Evolutionary conservation across 2,797 vertebrate species (phyloP).

Genomic region (Channallabes apus): DNA sequence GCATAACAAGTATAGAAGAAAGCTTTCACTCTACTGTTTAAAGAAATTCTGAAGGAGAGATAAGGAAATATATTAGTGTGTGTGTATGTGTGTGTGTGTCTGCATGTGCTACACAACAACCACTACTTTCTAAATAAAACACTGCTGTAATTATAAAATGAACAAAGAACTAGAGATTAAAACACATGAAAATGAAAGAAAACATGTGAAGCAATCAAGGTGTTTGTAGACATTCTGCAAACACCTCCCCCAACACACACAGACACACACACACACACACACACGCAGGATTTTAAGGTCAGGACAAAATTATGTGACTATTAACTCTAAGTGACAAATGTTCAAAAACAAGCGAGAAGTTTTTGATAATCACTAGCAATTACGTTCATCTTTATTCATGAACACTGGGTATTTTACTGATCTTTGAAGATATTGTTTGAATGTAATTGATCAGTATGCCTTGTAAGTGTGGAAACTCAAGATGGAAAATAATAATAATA

Average conservation of each 20-base stretch:
- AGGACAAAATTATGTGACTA: constrained; percentile 27
- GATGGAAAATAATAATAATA: constrained; percentile 36
- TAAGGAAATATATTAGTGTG: background rate
- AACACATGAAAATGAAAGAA: constrained; percentile 73
- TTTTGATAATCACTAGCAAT: background rate
- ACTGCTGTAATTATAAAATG: constrained; percentile 78
- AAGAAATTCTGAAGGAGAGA: constrained; percentile 56
- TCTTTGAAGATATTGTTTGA: too few relatives aligned
- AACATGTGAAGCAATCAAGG: constrained; percentile 70
- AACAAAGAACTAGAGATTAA: constrained; percentile 77
- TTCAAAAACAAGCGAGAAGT: background rate
- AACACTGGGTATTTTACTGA: too few relatives aligned
- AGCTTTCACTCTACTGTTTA: constrained; percentile 57
- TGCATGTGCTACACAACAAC: constrained; percentile 55
- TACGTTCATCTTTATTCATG: background rate
- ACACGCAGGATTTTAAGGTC: constrained; percentile 25
- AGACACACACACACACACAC: constrained; percentile 16
- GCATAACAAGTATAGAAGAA: constrained; percentile 62
- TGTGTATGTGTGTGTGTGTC: background rate
- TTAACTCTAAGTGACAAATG: constrained; percentile 30
- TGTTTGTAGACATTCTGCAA: constrained; percentile 47
- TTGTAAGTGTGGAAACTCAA: constrained; percentile 36
- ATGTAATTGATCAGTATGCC: constrained; percentile 18
- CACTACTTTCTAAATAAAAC: constrained; percentile 72
- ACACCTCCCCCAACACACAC: constrained; percentile 38